Conservation (phyloP, 2,113 vertebrate genomes). For the Gymnogyps californianus region DNA sequence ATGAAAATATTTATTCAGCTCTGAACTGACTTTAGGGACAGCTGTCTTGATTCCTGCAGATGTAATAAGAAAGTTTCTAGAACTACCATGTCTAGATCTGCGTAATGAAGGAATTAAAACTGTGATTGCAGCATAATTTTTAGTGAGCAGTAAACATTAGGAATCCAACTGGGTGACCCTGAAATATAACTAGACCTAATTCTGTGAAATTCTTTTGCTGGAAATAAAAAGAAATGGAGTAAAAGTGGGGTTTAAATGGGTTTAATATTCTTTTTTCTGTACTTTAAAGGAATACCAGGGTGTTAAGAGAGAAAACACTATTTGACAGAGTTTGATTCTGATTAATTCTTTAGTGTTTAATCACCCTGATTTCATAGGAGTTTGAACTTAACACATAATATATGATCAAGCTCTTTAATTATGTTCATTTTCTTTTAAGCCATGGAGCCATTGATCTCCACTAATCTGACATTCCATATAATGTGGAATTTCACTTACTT, state of each 20-base stretch:
- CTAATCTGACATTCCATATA: conserved; percentile 50
- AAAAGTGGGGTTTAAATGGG: conserved; percentile 8
- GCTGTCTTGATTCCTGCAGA: background rate
- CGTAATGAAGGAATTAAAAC: conserved; percentile 31
- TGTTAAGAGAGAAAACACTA: conserved; percentile 10
- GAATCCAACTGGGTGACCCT: conserved; percentile 9
- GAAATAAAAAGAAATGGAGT: background rate
- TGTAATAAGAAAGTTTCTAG: conserved; percentile 19
- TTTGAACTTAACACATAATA: conserved; percentile 26
- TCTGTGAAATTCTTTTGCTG: conserved; percentile 27
- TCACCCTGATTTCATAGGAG: conserved; percentile 26
- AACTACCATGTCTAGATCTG: background rate
- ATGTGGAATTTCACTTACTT: conserved; percentile 56
- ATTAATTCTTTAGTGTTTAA: conserved; percentile 46
- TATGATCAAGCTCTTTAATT: conserved; percentile 53
- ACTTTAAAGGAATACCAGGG: conserved; percentile 18
- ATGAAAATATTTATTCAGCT: background rate
- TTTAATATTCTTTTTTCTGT: background rate
- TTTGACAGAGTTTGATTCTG: conserved; percentile 43
- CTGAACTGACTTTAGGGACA: background rate
- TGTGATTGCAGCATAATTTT: background rate
- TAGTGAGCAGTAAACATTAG: background rate
- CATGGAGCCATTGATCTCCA: conserved; percentile 3
- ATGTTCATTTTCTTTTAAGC: conserved; percentile 50
- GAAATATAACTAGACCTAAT: background rate